These are phyloP conservation scores for Orthonevra nobilis DNA, from an alignment of 2,888 invertebrate genomes.

Conservation along the genomic window DNA sequence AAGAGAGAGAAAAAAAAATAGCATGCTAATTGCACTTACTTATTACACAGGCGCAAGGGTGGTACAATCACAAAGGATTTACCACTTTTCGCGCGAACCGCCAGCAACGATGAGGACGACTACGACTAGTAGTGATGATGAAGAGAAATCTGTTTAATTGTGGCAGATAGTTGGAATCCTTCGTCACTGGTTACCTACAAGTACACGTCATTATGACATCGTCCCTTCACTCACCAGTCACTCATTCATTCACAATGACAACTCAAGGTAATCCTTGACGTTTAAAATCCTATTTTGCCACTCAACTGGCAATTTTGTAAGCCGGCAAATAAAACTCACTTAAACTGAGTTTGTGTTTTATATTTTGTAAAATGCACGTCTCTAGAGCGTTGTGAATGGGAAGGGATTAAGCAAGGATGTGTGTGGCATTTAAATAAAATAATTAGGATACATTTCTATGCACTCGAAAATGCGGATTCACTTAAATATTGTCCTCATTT, in stretches of 20 bases:
- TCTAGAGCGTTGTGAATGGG: neutral
- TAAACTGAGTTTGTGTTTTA: slow-evolving; percentile 8
- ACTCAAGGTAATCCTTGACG: slow-evolving; percentile 68
- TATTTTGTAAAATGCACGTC: neutral
- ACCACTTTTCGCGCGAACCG: slow-evolving; percentile 21
- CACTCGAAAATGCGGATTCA: slow-evolving; percentile 44
- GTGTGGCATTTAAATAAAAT: slow-evolving; percentile 44
- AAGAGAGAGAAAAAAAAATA: slow-evolving; percentile 14
- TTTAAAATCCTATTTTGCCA: slow-evolving; percentile 56
- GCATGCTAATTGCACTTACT: slow-evolving; percentile 61
- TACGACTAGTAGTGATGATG: slow-evolving; percentile 10
- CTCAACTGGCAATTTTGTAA: slow-evolving; percentile 61
- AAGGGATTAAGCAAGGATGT: slow-evolving; percentile 6
- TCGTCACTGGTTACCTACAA: slow-evolving; percentile 22
- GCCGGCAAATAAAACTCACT: slow-evolving; percentile 58
- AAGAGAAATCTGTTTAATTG: slow-evolving; percentile 45
- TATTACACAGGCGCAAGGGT: slow-evolving; percentile 20
- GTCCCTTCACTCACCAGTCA: neutral
- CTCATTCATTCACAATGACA: slow-evolving; percentile 25
- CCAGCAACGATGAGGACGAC: slow-evolving; percentile 1
- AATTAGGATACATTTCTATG: slow-evolving; percentile 66
- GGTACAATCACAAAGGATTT: slow-evolving; percentile 38
- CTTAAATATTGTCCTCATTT: slow-evolving; percentile 33
- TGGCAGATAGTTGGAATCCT: slow-evolving; percentile 39
- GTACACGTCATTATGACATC: neutral